Percentiles rank a stretch among this genome's conserved stretches.
Evolutionary conservation across 2,113 vertebrate species (phyloP).

Genomic region (Glaucidium brasilianum): DNA sequence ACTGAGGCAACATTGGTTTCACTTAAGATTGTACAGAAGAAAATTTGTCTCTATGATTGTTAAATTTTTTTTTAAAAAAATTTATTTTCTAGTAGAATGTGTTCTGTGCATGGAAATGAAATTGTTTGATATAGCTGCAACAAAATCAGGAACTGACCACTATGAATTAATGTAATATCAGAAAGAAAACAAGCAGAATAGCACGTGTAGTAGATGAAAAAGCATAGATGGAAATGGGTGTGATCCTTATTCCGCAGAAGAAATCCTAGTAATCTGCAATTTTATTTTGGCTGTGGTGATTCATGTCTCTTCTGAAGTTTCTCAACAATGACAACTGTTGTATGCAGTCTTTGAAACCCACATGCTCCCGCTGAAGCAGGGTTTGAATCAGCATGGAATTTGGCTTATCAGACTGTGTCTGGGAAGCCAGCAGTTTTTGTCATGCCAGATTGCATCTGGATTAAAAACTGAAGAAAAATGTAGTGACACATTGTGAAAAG

Average conservation of each 20-base stretch:
- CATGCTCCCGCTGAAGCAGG: background rate
- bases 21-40: background rate
- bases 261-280: background rate
- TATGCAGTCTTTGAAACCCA: slow-evolving; percentile 15
- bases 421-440: slow-evolving; percentile 21
- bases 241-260: background rate
- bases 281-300: slow-evolving; percentile 7
- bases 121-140: background rate
- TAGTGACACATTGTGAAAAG: slow-evolving; percentile 29
- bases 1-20: background rate
- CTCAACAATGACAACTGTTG: background rate
- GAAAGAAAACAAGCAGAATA: background rate
- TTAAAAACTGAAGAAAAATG: slow-evolving; percentile 43
- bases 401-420: slow-evolving; percentile 39
- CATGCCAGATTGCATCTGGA: slow-evolving; percentile 49
- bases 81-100: background rate
- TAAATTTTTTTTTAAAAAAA: background rate
- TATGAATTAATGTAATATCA: background rate
- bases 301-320: slow-evolving; percentile 27
- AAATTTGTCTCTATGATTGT: background rate
- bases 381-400: slow-evolving; percentile 22
- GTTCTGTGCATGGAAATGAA: background rate
- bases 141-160: background rate
- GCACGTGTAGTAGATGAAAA: background rate
- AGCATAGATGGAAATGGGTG: background rate